Evolutionary conservation across 1,140 invertebrate species (phyloP), one percentile per base, ranked within the genome.

Genomic region (Zaprionus vittiger): DNA sequence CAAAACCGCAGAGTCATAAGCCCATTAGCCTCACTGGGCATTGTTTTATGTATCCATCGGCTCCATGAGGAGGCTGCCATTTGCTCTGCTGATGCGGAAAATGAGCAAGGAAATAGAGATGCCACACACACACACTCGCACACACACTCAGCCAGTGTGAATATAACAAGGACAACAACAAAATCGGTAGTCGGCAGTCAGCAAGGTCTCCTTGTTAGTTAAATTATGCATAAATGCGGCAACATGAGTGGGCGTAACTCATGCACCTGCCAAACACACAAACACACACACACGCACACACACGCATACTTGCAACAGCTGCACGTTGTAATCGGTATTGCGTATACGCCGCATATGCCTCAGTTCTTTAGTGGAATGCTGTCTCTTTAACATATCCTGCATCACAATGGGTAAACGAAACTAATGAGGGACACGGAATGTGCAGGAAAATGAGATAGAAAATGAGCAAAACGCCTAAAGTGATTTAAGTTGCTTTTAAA

Each of bases 1-100:
- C 41, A 83, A 73, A 85, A 89, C 85, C 85, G 85, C 85, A 89
- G 80, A 90, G 81, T 90, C 85, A 89, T 90, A 89, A 85, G 81
- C 85, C 84, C 84, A 81, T 90, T 89, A 90, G 71, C 85, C 68
- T 49, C 54, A 59, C 26, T 41, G 75, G 62, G 56, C 55, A 66
- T 77, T 77, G 75, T 67, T 67, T 77, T 73, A 67, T 54, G 60
- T 72, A 71, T 72, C 67, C 62, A 73, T 34, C 47, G 55, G 15
- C 65, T 41, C 44, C 22, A 4, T 15, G 5, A 74, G 83, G 73
- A 79, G 75, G 70, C 79, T 84, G 84, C 84, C 85, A 81, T 64
- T 79, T 81, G 84, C 79, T 84, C 81, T 84, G 66, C 74, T 89
- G 85, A 81, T 84, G 84, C 79, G 85, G 85, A 90, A 90, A 89